Conservation (phyloP, 2,888 invertebrate species). For the Hofmannophila pseudospretella region DNA sequence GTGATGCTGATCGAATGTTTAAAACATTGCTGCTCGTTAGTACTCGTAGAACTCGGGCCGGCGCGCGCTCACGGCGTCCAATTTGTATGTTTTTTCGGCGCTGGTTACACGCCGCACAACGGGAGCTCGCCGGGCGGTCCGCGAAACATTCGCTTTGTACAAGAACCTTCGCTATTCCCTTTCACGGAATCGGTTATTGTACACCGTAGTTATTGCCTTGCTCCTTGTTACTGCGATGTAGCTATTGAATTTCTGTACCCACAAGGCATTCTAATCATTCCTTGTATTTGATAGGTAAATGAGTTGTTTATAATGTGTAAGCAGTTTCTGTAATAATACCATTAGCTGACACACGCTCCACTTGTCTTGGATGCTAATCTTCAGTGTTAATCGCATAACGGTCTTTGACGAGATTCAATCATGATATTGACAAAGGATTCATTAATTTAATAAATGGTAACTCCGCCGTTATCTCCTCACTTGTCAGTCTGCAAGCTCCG, state of each 20-base stretch:
- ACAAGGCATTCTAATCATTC: conserved; percentile 35
- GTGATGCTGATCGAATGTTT: conserved; percentile 42
- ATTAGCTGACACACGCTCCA: conserved; percentile 15
- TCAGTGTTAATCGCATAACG: conserved; percentile 25
- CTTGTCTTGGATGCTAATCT: conserved; percentile 6
- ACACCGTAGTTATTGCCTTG: conserved; percentile 45
- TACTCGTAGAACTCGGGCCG: conserved; percentile 8
- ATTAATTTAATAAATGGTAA: conserved; percentile 39
- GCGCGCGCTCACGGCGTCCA: conserved; percentile 25
- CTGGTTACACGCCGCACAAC: conserved; percentile 29
- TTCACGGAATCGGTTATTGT: conserved; percentile 59
- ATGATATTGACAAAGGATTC: conserved; percentile 34
- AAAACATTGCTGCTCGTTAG: conserved; percentile 46
- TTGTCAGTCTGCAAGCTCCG: conserved; percentile 20
- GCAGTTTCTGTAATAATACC: neutral
- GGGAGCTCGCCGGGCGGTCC: conserved; percentile 52
- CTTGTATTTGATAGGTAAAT: conserved; percentile 29
- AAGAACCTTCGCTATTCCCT: conserved; percentile 45
- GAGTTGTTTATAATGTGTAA: conserved; percentile 30
- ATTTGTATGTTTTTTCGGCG: conserved; percentile 59
- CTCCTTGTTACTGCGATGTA: conserved; percentile 39
- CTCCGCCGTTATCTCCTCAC: conserved; percentile 40
- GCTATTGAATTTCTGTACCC: neutral
- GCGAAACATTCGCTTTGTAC: conserved; percentile 52
- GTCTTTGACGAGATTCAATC: conserved; percentile 36